Conservation (phyloP, 2,888 invertebrate species). For the Drosophila meridionalis region DNA sequence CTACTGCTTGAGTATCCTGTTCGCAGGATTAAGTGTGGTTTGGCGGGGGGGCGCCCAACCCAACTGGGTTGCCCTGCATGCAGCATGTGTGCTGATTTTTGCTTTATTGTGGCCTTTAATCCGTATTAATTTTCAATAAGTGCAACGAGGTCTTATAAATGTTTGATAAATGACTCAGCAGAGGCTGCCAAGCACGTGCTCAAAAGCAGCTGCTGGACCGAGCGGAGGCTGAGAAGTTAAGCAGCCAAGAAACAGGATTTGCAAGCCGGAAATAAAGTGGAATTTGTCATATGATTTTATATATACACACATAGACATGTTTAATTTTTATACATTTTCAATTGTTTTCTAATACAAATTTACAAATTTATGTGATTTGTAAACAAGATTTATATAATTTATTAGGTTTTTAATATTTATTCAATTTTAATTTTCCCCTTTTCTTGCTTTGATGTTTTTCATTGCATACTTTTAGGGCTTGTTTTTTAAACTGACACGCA, state of each 20-base stretch:
- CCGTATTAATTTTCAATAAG: constrained; percentile 79
- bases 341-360: not conserved
- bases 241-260: not conserved
- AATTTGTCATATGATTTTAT: not conserved
- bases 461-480: constrained; percentile 13
- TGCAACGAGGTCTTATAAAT: constrained; percentile 64
- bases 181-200: constrained; percentile 45
- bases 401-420: not conserved
- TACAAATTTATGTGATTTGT: not conserved
- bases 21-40: constrained; percentile 70
- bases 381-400: not conserved
- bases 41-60: constrained; percentile 9
- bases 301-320: not conserved
- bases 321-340: not conserved
- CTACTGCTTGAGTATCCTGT: constrained; percentile 69
- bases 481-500: fast-evolving
- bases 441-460: not conserved
- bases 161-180: constrained; percentile 67
- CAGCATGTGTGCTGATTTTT: constrained; percentile 73
- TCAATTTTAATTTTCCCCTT: not conserved
- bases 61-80: constrained; percentile 23
- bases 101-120: constrained; percentile 69
- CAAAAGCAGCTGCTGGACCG: constrained; percentile 8
- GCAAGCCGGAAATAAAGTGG: not conserved
- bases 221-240: not conserved